Base-by-base conservation (phyloP, 2,888 invertebrate species). In the Zygaena filipendulae region DNA sequence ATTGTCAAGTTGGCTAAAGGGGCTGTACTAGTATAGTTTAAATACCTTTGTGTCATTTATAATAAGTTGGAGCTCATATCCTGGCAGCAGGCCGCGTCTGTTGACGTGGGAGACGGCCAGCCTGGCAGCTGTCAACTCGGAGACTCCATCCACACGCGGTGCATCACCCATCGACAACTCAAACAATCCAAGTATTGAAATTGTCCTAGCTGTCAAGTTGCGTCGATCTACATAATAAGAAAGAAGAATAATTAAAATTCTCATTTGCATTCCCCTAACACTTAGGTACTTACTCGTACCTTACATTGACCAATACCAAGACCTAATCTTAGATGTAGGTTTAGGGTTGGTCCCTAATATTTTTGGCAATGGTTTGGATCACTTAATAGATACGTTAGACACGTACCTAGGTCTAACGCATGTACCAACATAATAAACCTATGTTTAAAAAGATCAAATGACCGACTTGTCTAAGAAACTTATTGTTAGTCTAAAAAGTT, bases 41-140 rank as follows among this genome's bases (percentile, higher is more conserved):
- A n/a, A n/a, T 80, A 94, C 94, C 90, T 90, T 86, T 0, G 94
- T 93, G 52, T 95, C 92, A 56, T 94, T 94, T 44, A 88, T 85
- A 49, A 92, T 82, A 38, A 94, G 82, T 38, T 87, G 84, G 35
- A 95, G 77, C 25, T 80, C 82, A 52, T 92, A 92, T 23, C 89
- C 90, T 0, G 88, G 86, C 29, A 94, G 74, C 24, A 90, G 49
- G 4, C 81, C 70, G 47, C 84, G 81, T 30, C 83, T 71, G 70
- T 94, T 94, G 50, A 95, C 87, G 47, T 92, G 90, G 33, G 85
- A 80, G 24, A 94, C 87, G 1, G 94, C 94, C 47, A 93, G 74
- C 48, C 81, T 81, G 1, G 94, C 94, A 0, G 93, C 92, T 7
- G 85, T 83, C 47, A 91, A 72, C 55, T 92, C 91, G 32, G 88